Base-by-base conservation (phyloP, 2,113 vertebrate genomes). In the Burhinus bistriatus region DNA sequence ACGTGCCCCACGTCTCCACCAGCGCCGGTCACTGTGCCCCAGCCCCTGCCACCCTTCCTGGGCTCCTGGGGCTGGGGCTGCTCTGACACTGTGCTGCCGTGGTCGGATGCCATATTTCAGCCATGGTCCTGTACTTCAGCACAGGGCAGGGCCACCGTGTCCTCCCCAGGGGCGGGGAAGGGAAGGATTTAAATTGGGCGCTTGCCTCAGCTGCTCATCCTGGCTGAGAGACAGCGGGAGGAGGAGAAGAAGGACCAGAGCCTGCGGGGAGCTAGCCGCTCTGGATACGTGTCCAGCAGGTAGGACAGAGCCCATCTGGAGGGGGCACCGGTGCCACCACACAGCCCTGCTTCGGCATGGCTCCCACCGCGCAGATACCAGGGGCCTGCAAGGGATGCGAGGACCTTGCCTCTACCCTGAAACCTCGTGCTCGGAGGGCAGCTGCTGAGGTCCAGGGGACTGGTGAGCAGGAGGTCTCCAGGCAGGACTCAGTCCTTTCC, bases 1-100 rank as follows among this genome's bases (percentile, higher is more conserved):
- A 30, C 0, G 1, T 9, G 25, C 21, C 11, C 72, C 52, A 25
- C 1, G 0, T 12, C 22, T 14, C 2, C 36, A 13, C 7, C 0
- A 0, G 36, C 19, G 9, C 34, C 1, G 1, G 29, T 26, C 32
- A 6, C 36, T 2, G 16, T n/a, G 47, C 16, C 64, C 68, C 76
- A 4, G 47, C 5, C 51, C 36, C 49, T 19, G 59, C 17, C 49
- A 18, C n/a, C 38, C 16, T 11, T 0, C 12, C 47, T 6, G 4
- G 29, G 59, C 17, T 47, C 14, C 38, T 3, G 1, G 47, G 29
- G 32, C 65, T 20, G 22, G 34, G 61, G 45, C 57, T 72, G 72
- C 34, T 0, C 3, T 26, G 25, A 52, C 47, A 21, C 47, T 47
- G 47, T 47, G 47, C 47, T 47, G 20, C 20, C 4, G 47, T 47